phyloP scores from a whole-genome alignment of 1,140 invertebrate species.

The Zelostemma sp. region DNA sequence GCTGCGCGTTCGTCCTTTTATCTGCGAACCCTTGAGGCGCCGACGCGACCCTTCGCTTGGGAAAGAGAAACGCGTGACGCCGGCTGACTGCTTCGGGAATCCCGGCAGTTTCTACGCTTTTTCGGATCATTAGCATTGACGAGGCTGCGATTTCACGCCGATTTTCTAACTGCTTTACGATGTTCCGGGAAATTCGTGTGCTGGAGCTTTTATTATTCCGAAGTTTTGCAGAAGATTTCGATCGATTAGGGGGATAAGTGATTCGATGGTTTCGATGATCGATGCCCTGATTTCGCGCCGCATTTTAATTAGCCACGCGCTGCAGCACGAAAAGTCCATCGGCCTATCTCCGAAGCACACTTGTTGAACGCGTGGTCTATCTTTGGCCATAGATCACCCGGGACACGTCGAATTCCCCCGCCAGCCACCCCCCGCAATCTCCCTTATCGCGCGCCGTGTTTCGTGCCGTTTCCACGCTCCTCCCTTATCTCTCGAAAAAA shows the following conservation, averaged over 20 bases:
- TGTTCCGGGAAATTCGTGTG: too few species aligned
- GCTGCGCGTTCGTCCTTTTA: too few species aligned
- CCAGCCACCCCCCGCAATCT: slow-evolving; percentile 13
- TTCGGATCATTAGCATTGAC: too few species aligned
- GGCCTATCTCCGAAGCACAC: slow-evolving; percentile 64
- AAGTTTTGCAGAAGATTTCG: too few species aligned
- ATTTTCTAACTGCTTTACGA: too few species aligned
- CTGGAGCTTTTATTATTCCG: too few species aligned
- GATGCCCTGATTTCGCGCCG: slow-evolving; percentile 30
- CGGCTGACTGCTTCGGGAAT: too few species aligned
- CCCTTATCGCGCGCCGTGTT: slow-evolving; percentile 3
- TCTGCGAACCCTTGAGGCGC: slow-evolving; percentile 19
- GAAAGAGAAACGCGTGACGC: slow-evolving; percentile 37
- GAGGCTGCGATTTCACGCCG: too few species aligned
- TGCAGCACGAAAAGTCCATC: slow-evolving; percentile 54
- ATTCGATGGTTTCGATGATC: slow-evolving; percentile 41
- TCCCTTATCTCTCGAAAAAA: not conserved
- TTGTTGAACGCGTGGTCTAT: slow-evolving; percentile 70
- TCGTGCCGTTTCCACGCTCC: not conserved
- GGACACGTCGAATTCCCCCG: too few species aligned
- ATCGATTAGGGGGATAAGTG: too few species aligned
- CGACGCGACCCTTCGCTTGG: slow-evolving; percentile 2
- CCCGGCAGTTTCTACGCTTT: too few species aligned
- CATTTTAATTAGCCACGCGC: slow-evolving; percentile 45
- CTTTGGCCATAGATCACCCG: slow-evolving; percentile 69